Base-by-base conservation (phyloP, 2,888 invertebrate species). In the Limnephilus marmoratus region DNA sequence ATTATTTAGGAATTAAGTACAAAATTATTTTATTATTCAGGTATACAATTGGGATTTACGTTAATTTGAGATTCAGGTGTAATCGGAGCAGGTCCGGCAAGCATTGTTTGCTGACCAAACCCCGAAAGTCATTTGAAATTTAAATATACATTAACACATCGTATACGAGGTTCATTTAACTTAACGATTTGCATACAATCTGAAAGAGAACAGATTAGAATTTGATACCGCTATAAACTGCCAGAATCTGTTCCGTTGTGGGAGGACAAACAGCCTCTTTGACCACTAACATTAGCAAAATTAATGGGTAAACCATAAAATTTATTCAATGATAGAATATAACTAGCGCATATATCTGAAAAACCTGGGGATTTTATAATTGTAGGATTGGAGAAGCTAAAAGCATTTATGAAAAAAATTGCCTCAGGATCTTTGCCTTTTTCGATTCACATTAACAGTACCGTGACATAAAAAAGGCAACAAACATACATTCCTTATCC, bases 121-220 rank as follows among this genome's bases (percentile, higher is more conserved):
- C 88, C 29, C 83, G 83, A 83, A 91, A 85, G 68, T 45, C 82
- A 41, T 45, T 29, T 85, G 88, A 87, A 86, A 80, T 89, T 92
- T 81, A 90, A 93, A 92, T 92, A 85, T 18, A 89, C 41, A 89
- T 81, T 89, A 89, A 80, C 88, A 83, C 85, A 68, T n/a, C 34
- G 81, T 81, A n/a, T 81, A 41, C n/a, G 81, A 85, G 12, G 88
- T 34, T 91, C 85, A 92, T 91, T 91, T 91, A 83, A 90, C 89
- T 86, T 93, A 92, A 93, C 92, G 93, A 91, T 92, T 89, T 82
- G 93, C 53, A 93, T 88, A 93, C 93, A 93, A 92, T 93, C 93
- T 93, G 93, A 87, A 91, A 91, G 90, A 91, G 92, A 91, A 92
- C 91, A 82, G 93, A 93, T 93, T 93, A 93, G 92, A 34, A 53